phyloP scores from a whole-genome alignment of 2,888 invertebrate genomes.

The Toxonevra muliebris region DNA sequence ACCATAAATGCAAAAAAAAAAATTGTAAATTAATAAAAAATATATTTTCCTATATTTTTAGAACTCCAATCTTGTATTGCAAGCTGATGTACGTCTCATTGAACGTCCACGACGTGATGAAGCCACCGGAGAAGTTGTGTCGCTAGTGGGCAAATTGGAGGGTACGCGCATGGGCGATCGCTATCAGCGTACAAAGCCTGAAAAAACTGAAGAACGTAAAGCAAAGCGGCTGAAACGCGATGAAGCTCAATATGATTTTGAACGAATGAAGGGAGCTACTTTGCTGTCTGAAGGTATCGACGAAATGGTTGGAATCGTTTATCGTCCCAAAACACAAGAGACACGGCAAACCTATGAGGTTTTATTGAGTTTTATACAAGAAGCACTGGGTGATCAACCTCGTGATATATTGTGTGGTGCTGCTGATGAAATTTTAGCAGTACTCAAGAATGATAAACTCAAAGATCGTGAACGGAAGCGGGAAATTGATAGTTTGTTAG shows the following conservation, averaged over 20 bases:
- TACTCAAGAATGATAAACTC: constrained; percentile 92
- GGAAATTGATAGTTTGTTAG: constrained; percentile 89
- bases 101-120: constrained; percentile 98
- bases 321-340: constrained; percentile 96
- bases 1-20: background rate
- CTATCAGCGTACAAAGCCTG: constrained; percentile 90
- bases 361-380: constrained; percentile 94
- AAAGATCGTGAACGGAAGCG: constrained; percentile 93
- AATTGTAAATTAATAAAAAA: background rate
- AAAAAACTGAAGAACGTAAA: constrained; percentile 92
- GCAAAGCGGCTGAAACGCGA: constrained; percentile 90
- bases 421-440: constrained; percentile 97
- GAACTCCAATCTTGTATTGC: constrained; percentile 99
- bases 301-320: constrained; percentile 93
- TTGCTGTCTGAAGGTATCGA: constrained; percentile 87
- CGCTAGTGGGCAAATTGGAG: constrained; percentile 88
- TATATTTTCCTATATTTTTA: constrained; percentile 59
- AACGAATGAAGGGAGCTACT: constrained; percentile 88
- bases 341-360: constrained; percentile 98
- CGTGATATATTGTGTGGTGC: constrained; percentile 97
- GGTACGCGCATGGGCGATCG: constrained; percentile 97
- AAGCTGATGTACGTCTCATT: constrained; percentile 98
- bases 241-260: constrained; percentile 91
- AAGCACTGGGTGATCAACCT: constrained; percentile 95
- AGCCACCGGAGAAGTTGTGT: constrained; percentile 98